Percentiles rank a stretch among this genome's conserved stretches.
These are phyloP conservation scores for Limonius californicus DNA, from an alignment of 1,140 invertebrate genomes.

Conservation along the genomic window DNA sequence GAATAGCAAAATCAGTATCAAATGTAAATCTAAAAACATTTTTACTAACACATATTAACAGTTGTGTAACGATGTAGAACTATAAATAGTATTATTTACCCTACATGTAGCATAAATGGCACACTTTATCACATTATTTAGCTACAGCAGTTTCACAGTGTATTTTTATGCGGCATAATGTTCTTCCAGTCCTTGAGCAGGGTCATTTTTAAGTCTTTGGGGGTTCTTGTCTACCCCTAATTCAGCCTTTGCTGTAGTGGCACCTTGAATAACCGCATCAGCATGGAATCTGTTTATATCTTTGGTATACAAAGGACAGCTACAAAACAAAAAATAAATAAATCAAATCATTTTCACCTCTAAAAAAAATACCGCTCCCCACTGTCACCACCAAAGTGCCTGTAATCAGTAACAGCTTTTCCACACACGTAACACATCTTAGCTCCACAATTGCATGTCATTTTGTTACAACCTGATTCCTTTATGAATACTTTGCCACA, in stretches of 20 bases:
- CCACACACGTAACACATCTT: slow-evolving; percentile 68
- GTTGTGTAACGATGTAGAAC: too few relatives aligned
- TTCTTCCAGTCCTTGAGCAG: slow-evolving; percentile 20
- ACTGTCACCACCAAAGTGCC: slow-evolving; percentile 51
- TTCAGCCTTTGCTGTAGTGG: slow-evolving; percentile 35
- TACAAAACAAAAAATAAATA: slow-evolving; percentile 19
- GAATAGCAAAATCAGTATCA: too few relatives aligned
- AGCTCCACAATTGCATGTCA: slow-evolving; percentile 65
- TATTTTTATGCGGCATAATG: neutral
- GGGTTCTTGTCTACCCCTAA: slow-evolving; percentile 30
- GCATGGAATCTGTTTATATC: slow-evolving; percentile 29
- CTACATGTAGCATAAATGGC: too few relatives aligned
- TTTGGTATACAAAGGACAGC: slow-evolving; percentile 39
- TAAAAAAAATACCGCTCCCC: slow-evolving; percentile 49
- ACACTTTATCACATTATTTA: too few relatives aligned
- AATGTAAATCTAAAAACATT: too few relatives aligned
- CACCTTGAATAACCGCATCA: slow-evolving; percentile 32
- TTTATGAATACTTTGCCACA: slow-evolving; percentile 61
- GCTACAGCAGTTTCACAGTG: too few relatives aligned
- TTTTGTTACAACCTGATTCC: slow-evolving; percentile 67
- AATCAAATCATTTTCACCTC: neutral
- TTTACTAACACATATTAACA: too few relatives aligned
- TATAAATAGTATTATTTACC: too few relatives aligned
- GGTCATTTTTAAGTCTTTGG: slow-evolving; percentile 37
- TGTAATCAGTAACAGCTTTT: slow-evolving; percentile 54